These are phyloP conservation scores for Macrobrachium rosenbergii DNA, from an alignment of 1,140 invertebrate genomes.

Conservation along the genomic window DNA sequence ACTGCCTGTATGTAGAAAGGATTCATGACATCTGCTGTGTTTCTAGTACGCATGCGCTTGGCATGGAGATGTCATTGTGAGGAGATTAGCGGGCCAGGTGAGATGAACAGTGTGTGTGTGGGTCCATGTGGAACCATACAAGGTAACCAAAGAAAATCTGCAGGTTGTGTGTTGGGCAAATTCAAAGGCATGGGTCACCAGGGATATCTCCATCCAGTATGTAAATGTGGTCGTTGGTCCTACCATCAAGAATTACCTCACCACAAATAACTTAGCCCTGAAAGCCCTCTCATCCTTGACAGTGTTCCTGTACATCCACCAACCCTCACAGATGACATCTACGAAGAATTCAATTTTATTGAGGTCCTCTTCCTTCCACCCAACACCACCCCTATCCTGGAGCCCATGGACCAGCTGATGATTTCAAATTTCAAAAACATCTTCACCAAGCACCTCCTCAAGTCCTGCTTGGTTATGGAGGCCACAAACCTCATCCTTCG, in stretches of 20 bases:
- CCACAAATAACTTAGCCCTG: conserved; percentile 14
- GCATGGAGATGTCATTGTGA: too few relatives aligned
- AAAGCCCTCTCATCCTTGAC: conserved; percentile 24
- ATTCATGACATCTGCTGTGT: too few relatives aligned
- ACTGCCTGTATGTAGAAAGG: too few relatives aligned
- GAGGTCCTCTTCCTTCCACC: conserved; percentile 59
- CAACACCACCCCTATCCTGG: conserved; percentile 56
- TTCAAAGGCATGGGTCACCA: too few relatives aligned
- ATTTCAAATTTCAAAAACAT: conserved; percentile 61
- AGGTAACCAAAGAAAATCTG: too few relatives aligned
- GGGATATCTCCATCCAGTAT: not conserved
- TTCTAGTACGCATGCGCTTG: too few relatives aligned
- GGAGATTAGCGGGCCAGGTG: too few relatives aligned
- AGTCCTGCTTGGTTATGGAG: conserved; percentile 38
- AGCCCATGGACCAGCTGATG: conserved; percentile 19
- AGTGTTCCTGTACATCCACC: conserved; percentile 38
- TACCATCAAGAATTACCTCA: too few relatives aligned
- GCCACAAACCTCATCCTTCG: conserved; percentile 52
- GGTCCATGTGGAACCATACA: too few relatives aligned
- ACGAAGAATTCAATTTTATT: conserved; percentile 56
- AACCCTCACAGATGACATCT: conserved; percentile 21
- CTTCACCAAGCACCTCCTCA: conserved; percentile 56
- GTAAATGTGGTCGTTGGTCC: too few relatives aligned
- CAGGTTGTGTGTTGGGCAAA: too few relatives aligned
- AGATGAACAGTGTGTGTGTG: too few relatives aligned